Conservation (phyloP, 2,888 invertebrate species). For the Phengaris alcon region DNA sequence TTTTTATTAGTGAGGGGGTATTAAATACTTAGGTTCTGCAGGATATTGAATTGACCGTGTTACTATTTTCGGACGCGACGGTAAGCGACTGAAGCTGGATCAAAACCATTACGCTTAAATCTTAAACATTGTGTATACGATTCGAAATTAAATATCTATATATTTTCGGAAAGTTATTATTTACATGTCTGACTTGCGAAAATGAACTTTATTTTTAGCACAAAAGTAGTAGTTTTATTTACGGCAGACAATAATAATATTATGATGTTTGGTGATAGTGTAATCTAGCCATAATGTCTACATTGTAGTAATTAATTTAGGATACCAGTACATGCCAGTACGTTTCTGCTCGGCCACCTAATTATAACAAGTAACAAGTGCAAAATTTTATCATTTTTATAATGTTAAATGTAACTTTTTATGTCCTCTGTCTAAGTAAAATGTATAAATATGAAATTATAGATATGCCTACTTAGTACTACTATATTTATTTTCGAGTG, state of each 20-base stretch:
- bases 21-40: too few species aligned
- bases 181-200: neutral
- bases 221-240: neutral
- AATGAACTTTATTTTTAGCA: neutral
- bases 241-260: neutral
- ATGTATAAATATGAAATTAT: too few species aligned
- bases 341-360: neutral
- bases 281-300: constrained; percentile 9
- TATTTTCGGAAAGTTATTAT: neutral
- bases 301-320: constrained; percentile 2
- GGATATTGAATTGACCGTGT: too few species aligned
- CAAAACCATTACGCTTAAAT: neutral
- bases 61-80: too few species aligned
- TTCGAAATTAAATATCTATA: neutral
- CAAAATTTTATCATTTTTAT: neutral
- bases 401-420: too few species aligned
- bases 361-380: neutral
- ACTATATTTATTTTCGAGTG: too few species aligned
- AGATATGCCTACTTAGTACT: too few species aligned
- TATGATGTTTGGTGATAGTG: neutral
- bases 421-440: too few species aligned
- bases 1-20: too few species aligned
- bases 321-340: neutral
- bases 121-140: neutral
- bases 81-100: too few species aligned